phyloP scores from a whole-genome alignment of 1,140 invertebrate genomes.

The Ganaspis sp. region DNA sequence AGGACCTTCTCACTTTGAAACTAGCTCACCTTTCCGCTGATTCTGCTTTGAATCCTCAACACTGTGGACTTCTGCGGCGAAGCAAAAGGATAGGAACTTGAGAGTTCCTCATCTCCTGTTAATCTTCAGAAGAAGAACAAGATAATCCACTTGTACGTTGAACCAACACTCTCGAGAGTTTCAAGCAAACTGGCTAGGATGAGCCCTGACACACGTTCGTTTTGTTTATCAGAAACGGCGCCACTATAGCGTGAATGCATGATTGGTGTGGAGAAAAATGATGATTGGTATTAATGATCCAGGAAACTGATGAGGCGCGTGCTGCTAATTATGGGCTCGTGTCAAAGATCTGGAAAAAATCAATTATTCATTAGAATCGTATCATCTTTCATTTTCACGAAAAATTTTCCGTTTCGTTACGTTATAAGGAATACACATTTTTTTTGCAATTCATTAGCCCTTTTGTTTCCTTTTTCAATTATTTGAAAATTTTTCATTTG shows the following conservation, averaged over 20 bases:
- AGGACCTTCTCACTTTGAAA: background rate
- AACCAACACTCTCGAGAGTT: slow-evolving; percentile 57
- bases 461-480: no score
- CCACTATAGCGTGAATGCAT: slow-evolving; percentile 48
- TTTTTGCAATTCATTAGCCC: no score
- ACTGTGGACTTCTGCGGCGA: background rate
- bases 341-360: slow-evolving; percentile 3
- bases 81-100: background rate
- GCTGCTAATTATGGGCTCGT: slow-evolving; percentile 1
- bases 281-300: slow-evolving; percentile 28
- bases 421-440: background rate
- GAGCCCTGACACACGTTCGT: slow-evolving; percentile 42
- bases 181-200: slow-evolving; percentile 59
- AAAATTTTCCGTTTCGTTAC: background rate
- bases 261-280: slow-evolving; percentile 15
- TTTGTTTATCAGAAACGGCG: slow-evolving; percentile 50
- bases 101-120: slow-evolving; percentile 19
- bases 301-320: background rate
- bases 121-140: background rate
- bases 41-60: background rate
- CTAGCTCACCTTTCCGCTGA: background rate
- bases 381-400: background rate
- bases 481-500: no score
- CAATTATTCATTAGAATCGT: background rate
- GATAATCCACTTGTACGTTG: background rate